Evolutionary conservation across 2,888 invertebrate genomes (phyloP), one percentile per base, ranked within the genome.

Genomic region (Thecophora atra): DNA sequence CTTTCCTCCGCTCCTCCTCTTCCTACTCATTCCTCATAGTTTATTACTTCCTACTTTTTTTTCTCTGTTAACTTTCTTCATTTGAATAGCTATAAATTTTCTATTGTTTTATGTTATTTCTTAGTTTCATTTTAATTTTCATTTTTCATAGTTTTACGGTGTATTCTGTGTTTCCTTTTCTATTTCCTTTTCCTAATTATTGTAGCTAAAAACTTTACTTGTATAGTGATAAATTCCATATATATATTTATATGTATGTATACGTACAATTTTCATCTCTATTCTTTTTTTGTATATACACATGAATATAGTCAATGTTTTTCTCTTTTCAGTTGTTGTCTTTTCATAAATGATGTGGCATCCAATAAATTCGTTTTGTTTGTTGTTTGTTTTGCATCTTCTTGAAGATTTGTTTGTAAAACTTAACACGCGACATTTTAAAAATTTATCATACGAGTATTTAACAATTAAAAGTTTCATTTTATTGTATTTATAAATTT

Each of bases 301-400:
- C 21, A 30, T 42, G 42, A 44, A 24, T 74, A 51, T 74, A 79
- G 3, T 73, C 76, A 42, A 64, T 68, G 30, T 72, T 37, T 72
- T 37, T 37, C 37, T 37, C 58, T 74, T 67, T 71, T 64, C n/a
- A n/a, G 73, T 73, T 63, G 64, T 63, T 28, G 47, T 47, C 21
- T 30, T 70, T 70, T 69, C 64, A 83, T 83, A 85, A 84, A 85
- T 84, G 84, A 85, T 85, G 85, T 85, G 85, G 85, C 85, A 86
- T 85, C 86, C 85, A 85, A 85, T 85, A 85, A 85, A 85, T 85
- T 85, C 85, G 85, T 85, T 86, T 85, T 83, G 85, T 85, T 83
- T 72, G 68, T 75, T 75, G 56, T 71, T 75, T 74, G 54, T 73
- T 74, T 72, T 73, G 70, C 70, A 70, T 73, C 72, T 73, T 76